Conservation (phyloP, 2,797 vertebrate species). For the Lagorchestes hirsutus region DNA sequence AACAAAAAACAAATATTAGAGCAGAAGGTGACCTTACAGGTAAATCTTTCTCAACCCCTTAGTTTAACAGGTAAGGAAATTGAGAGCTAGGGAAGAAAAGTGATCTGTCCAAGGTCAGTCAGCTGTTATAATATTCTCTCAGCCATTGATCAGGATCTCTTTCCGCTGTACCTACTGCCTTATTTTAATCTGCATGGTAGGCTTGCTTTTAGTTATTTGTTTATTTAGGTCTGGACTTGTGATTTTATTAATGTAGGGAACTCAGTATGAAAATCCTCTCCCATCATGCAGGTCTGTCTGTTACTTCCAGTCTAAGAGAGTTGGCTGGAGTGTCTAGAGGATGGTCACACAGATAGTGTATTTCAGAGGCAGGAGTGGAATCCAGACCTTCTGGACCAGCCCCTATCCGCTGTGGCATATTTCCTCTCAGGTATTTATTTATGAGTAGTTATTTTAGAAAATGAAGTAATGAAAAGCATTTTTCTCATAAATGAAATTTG, state of each 20-base stretch:
- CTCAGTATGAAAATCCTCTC: background rate
- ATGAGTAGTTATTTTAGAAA: background rate
- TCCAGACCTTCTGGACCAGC: background rate
- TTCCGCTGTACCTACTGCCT: background rate
- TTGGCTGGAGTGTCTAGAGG: background rate
- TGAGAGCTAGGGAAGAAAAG: background rate
- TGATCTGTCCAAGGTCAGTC: background rate
- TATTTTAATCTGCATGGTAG: background rate
- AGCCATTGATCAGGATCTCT: background rate
- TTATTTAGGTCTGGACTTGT: background rate
- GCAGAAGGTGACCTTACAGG: background rate
- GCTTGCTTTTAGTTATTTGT: background rate
- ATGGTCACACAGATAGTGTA: background rate
- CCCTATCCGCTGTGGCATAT: background rate
- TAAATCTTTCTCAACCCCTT: background rate
- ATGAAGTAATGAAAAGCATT: slow-evolving; percentile 23
- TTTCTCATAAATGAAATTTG: slow-evolving; percentile 40
- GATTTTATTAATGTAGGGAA: background rate
- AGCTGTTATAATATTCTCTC: background rate
- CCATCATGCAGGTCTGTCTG: background rate
- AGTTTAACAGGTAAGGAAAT: background rate
- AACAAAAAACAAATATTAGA: background rate
- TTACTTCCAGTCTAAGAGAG: background rate
- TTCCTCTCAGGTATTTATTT: slow-evolving; percentile 15
- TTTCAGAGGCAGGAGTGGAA: slow-evolving; percentile 10